phyloP scores from a whole-genome alignment of 2,797 vertebrate species.

The Scarus forsteni region DNA sequence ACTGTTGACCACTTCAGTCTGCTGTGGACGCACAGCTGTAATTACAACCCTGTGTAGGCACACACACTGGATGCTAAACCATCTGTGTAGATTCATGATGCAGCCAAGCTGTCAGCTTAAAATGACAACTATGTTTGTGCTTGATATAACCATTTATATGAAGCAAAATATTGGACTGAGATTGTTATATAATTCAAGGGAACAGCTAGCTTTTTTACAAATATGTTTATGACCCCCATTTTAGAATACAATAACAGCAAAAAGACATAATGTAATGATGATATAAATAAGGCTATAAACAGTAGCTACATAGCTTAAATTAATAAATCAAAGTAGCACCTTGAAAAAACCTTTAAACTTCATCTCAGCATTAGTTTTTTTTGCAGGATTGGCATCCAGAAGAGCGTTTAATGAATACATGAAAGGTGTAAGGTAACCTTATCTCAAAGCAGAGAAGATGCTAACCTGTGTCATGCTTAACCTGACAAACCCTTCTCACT shows the following conservation, averaged over 20 bases:
- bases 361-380: too few species aligned
- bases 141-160: background rate
- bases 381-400: too few species aligned
- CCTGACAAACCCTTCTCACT: too few species aligned
- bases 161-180: background rate
- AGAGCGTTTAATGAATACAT: too few species aligned
- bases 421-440: too few species aligned
- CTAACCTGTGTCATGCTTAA: background rate
- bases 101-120: slow-evolving; percentile 38
- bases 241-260: too few species aligned
- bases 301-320: background rate
- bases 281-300: background rate
- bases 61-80: slow-evolving; percentile 42
- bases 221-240: too few species aligned
- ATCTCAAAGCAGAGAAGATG: background rate
- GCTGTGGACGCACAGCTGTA: slow-evolving; percentile 44
- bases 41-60: slow-evolving; percentile 49
- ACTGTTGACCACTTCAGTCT: slow-evolving; percentile 59
- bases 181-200: background rate
- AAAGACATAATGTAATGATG: too few species aligned
- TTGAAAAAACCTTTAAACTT: too few species aligned
- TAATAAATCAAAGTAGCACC: too few species aligned
- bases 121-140: slow-evolving; percentile 13
- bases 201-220: too few species aligned
- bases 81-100: slow-evolving; percentile 29